Percentiles rank a stretch among this genome's conserved stretches.
Conservation (phyloP, 2,113 vertebrate species). For the Galemys pyrenaicus region DNA sequence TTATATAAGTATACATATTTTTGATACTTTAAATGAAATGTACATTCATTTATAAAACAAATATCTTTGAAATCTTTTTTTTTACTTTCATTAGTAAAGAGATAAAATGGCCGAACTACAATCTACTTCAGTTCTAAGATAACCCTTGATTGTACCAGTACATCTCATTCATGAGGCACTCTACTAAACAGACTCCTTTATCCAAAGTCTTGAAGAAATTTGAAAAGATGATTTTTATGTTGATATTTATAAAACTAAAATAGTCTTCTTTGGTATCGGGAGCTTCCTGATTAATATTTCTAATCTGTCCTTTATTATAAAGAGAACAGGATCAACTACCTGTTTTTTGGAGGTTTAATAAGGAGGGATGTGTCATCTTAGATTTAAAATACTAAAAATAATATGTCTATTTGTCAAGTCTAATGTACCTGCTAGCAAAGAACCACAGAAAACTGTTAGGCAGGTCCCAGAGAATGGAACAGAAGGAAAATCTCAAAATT, state of each 20-base stretch:
- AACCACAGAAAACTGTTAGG: too few species aligned
- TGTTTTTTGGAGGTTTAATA: not conserved
- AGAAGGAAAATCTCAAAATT: too few species aligned
- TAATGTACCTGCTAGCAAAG: too few species aligned
- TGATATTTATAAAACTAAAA: not conserved
- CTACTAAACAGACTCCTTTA: slow-evolving; percentile 21
- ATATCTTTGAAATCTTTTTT: not conserved
- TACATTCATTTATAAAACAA: not conserved
- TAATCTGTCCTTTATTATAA: not conserved
- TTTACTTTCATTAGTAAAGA: not conserved
- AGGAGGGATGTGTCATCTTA: slow-evolving; percentile 11
- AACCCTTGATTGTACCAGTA: not conserved
- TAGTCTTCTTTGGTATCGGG: not conserved
- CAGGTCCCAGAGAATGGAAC: too few species aligned
- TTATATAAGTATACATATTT: not conserved
- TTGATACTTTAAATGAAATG: not conserved
- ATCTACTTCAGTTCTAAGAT: not conserved
- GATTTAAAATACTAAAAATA: not conserved
- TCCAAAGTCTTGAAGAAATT: not conserved
- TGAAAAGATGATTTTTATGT: not conserved
- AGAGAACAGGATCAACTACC: not conserved
- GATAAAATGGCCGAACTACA: not conserved
- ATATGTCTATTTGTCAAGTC: not conserved
- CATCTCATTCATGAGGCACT: not conserved
- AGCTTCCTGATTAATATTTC: slow-evolving; percentile 1